Conservation (phyloP, 2,113 vertebrate species). For the Triplophysa rosa region DNA sequence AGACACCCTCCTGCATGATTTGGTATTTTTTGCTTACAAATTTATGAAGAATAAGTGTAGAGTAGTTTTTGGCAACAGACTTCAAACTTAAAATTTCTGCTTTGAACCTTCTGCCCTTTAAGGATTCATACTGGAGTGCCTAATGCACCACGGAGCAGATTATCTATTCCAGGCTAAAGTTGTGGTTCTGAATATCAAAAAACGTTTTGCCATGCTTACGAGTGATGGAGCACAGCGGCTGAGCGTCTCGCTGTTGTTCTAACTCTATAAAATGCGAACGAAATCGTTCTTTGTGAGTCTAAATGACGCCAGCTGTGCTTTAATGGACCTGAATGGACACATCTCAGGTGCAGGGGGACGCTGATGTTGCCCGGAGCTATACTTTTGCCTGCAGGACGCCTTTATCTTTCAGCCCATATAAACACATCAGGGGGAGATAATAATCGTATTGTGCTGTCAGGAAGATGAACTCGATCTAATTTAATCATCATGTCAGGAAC, state of each 20-base stretch:
- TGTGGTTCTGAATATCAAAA: constrained; percentile 1
- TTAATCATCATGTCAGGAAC: constrained; percentile 28
- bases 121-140: background rate
- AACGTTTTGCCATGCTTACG: background rate
- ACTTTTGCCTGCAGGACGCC: constrained; percentile 34
- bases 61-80: constrained; percentile 2
- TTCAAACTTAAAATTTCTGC: constrained; percentile 8
- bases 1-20: background rate
- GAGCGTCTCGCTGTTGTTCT: constrained; percentile 13
- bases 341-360: constrained; percentile 33
- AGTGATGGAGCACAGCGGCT: constrained; percentile 13
- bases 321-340: constrained; percentile 43
- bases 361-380: constrained; percentile 17
- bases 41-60: constrained; percentile 7
- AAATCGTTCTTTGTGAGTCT: constrained; percentile 17
- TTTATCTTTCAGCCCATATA: constrained; percentile 32
- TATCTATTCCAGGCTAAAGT: constrained; percentile 11
- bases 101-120: constrained; percentile 1
- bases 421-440: constrained; percentile 8
- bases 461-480: constrained; percentile 30
- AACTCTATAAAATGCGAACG: constrained; percentile 13
- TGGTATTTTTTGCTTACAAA: background rate
- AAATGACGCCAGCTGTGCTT: constrained; percentile 41
- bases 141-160: constrained; percentile 14
- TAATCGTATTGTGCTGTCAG: constrained; percentile 20